Base-by-base conservation (phyloP, 2,888 invertebrate genomes). In the Agrotis clavis region DNA sequence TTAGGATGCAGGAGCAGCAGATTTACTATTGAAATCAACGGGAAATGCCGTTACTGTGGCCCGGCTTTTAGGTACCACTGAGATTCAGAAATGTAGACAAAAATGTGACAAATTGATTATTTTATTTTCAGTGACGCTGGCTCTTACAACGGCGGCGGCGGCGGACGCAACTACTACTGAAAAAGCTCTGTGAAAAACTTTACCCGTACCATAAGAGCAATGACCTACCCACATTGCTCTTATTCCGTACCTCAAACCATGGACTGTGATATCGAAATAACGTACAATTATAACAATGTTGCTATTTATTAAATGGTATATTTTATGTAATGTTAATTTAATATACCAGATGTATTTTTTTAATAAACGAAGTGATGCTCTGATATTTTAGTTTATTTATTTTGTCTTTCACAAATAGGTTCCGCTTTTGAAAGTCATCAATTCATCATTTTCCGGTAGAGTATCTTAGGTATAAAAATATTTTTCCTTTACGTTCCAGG, bases 261-360 rank as follows among this genome's bases (percentile, higher is more conserved):
- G 92, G 91, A 92, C 95, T 95, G 95, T 95, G 95, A 95, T 95
- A 94, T 90, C 84, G 84, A 88, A 72, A 81, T 70, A 83, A 79
- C 69, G 57, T 68, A 80, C 64, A 74, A 83, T 78, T 73, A 79
- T 71, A 74, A 82, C 73, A 75, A 78, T 73, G 77, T 79, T 81
- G 71, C 68, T 86, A 83, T 87, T 86, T 89, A 88, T 86, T 86
- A 84, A 87, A 84, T 81, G 85, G 82, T 63, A 16, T 80, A 80
- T 80, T 80, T 69, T 61, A 69, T 67, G 51, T 73, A 67, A 68
- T 73, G 72, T 72, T 79, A 69, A 73, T 66, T 60, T 57, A 62
- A 71, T 60, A 61, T 61, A 54, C 18, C 60, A 61, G 73, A 73
- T 80, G 59, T 76, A 76, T 77, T 72, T 77, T 71, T 50, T 64